phyloP scores from a whole-genome alignment of 2,888 invertebrate species.

The Thyatira batis region DNA sequence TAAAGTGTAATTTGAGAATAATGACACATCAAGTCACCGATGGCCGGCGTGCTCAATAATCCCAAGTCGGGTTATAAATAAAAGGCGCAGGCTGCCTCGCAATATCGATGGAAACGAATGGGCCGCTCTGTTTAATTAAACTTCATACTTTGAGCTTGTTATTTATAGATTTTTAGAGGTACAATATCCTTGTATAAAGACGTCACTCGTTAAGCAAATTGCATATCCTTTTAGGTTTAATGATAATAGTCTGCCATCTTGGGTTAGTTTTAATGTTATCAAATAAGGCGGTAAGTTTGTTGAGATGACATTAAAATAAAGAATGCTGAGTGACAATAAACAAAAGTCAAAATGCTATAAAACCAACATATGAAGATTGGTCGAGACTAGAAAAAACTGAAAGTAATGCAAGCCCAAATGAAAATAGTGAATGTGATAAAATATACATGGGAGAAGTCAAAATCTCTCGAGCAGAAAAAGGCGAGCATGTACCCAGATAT shows the following conservation, averaged over 20 bases:
- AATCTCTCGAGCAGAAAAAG: not conserved
- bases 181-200: not conserved
- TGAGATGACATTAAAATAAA: too few species aligned
- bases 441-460: not conserved
- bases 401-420: not conserved
- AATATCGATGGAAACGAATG: not conserved
- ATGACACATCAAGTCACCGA: conserved; percentile 1
- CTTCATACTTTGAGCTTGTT: not conserved
- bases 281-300: too few species aligned
- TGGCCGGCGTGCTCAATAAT: not conserved
- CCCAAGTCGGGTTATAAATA: not conserved
- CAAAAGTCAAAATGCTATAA: too few species aligned
- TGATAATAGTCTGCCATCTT: too few species aligned
- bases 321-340: too few species aligned
- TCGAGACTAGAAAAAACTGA: not conserved
- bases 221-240: too few species aligned
- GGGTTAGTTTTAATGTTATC: too few species aligned
- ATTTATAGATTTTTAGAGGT: not conserved
- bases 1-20: not conserved
- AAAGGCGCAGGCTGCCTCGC: not conserved
- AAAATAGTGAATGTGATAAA: too few species aligned
- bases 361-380: not conserved
- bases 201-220: not conserved
- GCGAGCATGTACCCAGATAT: conserved; percentile 13
- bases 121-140: not conserved